Evolutionary conservation across 2,797 vertebrate species (phyloP), one percentile per base, ranked within the genome.

Genomic region (Phataginus tricuspis): DNA sequence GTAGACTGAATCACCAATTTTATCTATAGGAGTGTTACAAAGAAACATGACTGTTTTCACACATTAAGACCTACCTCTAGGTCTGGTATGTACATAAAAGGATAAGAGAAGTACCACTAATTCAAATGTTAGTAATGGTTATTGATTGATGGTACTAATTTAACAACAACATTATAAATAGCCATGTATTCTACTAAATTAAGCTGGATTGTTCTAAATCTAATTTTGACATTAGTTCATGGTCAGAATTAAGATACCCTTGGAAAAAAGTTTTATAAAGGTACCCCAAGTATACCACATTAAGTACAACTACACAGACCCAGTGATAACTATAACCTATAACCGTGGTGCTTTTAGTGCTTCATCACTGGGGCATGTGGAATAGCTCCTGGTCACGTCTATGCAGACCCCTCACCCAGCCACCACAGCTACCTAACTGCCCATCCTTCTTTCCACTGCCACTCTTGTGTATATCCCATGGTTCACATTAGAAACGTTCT

Each of bases 91-190:
- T 82, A 78, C 31, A 64, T 27, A 85, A 96, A 75, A 87, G 39
- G 55, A 55, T 74, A 94, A 93, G 21, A 89, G n/a, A 59, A 68
- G 9, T 72, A 88, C 64, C 69, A 68, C 19, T n/a, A 83, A 51
- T n/a, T 91, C 75, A 93, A 95, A 93, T 66, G 59, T 13, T 79
- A 93, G 55, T 51, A 61, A 91, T 51, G 13, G 34, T n/a, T 89
- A 93, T 23, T 94, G 49, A 75, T 5, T 79, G 69, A 95, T 75
- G 51, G 23, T 69, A 2, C 66, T 86, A 86, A 78, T 75, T 86
- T 74, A 93, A 64, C 27, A 90, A 86, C 7, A 69, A 72, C 61
- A 69, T 42, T 74, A 61, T 29, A 91, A 59, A 86, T 71, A 92
- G 90, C 31, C 63, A 34, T 55, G 74, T 84, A 90, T 80, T 63